phyloP scores from a whole-genome alignment of 2,113 vertebrate species.

The Tylochromis polylepis region DNA sequence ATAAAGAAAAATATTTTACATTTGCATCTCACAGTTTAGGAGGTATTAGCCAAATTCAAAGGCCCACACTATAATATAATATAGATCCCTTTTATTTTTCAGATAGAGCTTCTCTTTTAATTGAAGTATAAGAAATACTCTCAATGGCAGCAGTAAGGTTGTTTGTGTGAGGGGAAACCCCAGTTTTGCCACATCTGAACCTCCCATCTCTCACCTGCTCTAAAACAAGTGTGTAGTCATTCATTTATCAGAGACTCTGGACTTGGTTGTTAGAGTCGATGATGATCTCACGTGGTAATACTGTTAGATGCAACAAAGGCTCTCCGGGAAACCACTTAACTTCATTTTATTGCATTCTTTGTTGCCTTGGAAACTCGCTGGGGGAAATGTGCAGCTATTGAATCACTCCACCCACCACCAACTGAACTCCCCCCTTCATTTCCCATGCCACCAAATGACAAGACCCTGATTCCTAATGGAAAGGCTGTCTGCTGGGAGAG shows the following conservation, averaged over 20 bases:
- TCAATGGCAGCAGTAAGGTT: neutral
- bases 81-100: neutral
- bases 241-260: neutral
- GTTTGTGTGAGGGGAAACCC: neutral
- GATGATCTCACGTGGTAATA: neutral
- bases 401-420: neutral
- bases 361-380: slow-evolving; percentile 71
- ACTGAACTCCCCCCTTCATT: neutral
- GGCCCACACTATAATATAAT: neutral
- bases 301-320: slow-evolving; percentile 10
- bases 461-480: neutral
- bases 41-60: neutral
- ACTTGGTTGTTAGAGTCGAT: neutral
- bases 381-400: slow-evolving; percentile 18
- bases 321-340: slow-evolving; percentile 7
- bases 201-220: neutral
- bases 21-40: neutral
- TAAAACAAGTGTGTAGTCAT: neutral
- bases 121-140: no score
- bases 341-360: slow-evolving; percentile 58
- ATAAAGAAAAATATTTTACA: neutral
- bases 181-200: neutral
- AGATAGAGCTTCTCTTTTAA: neutral
- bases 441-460: neutral
- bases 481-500: neutral